phyloP scores from a whole-genome alignment of 2,888 invertebrate genomes.

The Mylabris sibirica region DNA sequence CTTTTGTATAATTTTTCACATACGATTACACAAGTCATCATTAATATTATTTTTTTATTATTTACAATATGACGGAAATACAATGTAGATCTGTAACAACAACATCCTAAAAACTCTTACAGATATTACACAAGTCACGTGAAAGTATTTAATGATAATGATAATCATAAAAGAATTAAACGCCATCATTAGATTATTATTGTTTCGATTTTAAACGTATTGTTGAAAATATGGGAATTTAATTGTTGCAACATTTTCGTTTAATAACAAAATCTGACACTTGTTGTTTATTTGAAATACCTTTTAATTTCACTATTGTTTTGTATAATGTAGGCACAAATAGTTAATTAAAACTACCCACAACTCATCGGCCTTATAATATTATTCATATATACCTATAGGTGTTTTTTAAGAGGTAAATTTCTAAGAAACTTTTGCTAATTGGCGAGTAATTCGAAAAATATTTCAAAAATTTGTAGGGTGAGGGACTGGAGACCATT shows the following conservation, averaged over 20 bases:
- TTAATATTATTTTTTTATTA: neutral
- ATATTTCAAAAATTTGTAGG: too few species aligned
- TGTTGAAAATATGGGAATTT: neutral
- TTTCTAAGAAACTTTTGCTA: too few species aligned
- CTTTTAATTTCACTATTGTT: too few species aligned
- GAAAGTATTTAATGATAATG: conserved; percentile 1
- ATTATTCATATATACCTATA: too few species aligned
- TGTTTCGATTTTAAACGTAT: neutral
- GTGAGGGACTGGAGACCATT: too few species aligned
- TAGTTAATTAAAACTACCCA: too few species aligned
- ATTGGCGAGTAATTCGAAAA: too few species aligned
- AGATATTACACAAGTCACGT: neutral
- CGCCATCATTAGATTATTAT: neutral
- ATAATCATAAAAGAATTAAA: neutral
- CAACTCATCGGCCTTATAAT: too few species aligned
- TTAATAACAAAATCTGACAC: neutral
- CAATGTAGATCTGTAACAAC: neutral
- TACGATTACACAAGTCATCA: neutral
- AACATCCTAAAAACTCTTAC: neutral
- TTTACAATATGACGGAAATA: neutral
- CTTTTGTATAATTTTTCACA: conserved; percentile 3
- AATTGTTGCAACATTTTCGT: neutral
- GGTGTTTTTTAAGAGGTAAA: too few species aligned
- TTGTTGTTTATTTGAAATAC: neutral
- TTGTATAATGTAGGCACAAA: too few species aligned